Evolutionary conservation across 2,888 invertebrate genomes (phyloP).

Genomic region (Phengaris arion): DNA sequence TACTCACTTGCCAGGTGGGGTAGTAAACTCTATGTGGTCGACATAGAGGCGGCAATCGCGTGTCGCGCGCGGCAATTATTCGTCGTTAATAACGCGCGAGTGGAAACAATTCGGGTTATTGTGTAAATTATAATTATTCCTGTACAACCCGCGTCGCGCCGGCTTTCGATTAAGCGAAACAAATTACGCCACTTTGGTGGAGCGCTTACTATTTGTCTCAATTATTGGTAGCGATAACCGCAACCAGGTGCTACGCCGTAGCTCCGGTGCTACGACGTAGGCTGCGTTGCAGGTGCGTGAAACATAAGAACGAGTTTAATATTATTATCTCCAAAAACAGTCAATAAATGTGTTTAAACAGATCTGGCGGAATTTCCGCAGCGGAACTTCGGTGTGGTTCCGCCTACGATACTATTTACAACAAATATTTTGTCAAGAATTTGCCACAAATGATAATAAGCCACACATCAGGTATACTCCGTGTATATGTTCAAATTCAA

Average conservation of each 20-base stretch:
- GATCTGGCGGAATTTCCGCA: too few relatives aligned
- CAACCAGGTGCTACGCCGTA: slow-evolving; percentile 7
- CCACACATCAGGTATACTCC: too few relatives aligned
- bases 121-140: slow-evolving; percentile 29
- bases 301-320: too few relatives aligned
- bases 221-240: slow-evolving; percentile 7
- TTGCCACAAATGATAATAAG: too few relatives aligned
- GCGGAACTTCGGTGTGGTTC: too few relatives aligned
- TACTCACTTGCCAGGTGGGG: neutral
- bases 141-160: neutral
- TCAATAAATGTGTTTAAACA: too few relatives aligned
- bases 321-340: too few relatives aligned
- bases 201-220: slow-evolving; percentile 10
- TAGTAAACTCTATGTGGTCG: neutral
- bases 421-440: too few relatives aligned
- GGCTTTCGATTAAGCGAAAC: slow-evolving; percentile 13
- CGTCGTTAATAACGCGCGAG: slow-evolving; percentile 37
- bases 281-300: neutral
- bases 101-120: slow-evolving; percentile 38
- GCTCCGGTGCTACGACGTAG: neutral
- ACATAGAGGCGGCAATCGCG: neutral
- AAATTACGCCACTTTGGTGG: slow-evolving; percentile 5
- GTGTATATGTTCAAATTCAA: too few relatives aligned
- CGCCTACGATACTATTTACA: too few relatives aligned
- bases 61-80: slow-evolving; percentile 33